A percentile compares a stretch with the other conserved stretches of the same genome.
These are phyloP conservation scores for Dasyprocta punctata DNA, from an alignment of 2,113 vertebrate species.

Conservation along the genomic window DNA sequence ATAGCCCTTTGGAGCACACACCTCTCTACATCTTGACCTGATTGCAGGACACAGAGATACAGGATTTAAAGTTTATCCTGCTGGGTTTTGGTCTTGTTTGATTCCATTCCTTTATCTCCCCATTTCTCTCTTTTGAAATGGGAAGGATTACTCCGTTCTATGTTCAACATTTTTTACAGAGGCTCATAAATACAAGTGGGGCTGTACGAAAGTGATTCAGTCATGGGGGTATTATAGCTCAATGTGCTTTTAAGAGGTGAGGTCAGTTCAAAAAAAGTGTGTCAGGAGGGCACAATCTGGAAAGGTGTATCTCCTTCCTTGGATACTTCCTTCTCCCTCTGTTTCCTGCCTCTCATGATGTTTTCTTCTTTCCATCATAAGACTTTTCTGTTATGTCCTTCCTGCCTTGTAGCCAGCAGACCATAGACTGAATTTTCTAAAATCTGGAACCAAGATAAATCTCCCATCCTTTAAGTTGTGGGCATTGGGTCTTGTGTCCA, in stretches of 20 bases:
- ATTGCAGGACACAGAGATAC: background rate
- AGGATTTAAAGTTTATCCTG: background rate
- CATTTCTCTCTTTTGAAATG: background rate
- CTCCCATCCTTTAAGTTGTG: background rate
- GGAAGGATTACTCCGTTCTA: background rate
- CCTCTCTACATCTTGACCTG: background rate
- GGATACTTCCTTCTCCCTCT: background rate
- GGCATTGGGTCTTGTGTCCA: background rate
- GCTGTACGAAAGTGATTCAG: background rate
- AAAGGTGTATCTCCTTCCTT: background rate
- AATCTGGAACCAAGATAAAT: background rate
- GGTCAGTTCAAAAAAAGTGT: background rate
- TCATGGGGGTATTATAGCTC: background rate
- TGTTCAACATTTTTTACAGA: background rate
- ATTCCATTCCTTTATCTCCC: background rate
- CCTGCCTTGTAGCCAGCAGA: background rate
- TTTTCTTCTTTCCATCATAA: background rate
- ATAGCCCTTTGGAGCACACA: background rate
- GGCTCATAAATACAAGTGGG: background rate
- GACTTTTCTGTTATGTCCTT: background rate
- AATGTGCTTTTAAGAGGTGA: background rate
- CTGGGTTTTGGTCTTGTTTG: background rate
- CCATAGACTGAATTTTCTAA: background rate
- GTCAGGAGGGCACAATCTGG: background rate
- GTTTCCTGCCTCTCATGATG: background rate